These are phyloP conservation scores for Gopherus evgoodei DNA, from an alignment of 2,113 vertebrate species.

Conservation along the genomic window DNA sequence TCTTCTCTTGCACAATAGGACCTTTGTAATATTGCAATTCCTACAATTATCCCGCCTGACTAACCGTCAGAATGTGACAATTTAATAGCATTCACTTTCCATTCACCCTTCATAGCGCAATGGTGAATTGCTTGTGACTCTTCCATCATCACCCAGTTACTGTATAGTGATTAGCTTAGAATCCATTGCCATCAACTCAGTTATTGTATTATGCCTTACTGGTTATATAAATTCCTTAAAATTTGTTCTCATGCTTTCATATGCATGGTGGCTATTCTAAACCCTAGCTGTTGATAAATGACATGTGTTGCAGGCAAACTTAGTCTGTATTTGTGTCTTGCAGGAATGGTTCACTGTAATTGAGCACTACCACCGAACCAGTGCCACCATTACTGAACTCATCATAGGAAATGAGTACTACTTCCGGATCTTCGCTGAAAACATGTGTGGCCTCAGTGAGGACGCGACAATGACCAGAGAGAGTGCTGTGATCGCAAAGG, in stretches of 20 bases:
- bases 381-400: conserved; percentile 92
- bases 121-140: not conserved
- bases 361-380: conserved; percentile 95
- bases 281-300: fast-evolving
- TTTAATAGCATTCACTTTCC: not conserved
- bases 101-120: not conserved
- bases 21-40: not conserved
- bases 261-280: not conserved
- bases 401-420: conserved; percentile 97
- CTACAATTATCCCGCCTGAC: not conserved
- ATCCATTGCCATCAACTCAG: not conserved
- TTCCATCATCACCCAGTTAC: not conserved
- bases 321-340: not conserved
- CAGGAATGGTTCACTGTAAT: conserved; percentile 89
- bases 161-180: not conserved
- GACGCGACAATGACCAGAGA: conserved; percentile 92
- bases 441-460: conserved; percentile 96
- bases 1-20: not conserved
- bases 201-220: not conserved
- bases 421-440: conserved; percentile 95
- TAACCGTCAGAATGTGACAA: not conserved
- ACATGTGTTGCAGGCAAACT: not conserved
- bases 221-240: too few species aligned
- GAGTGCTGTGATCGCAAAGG: conserved; percentile 93
- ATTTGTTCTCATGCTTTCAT: not conserved